Conservation (phyloP, 1,140 invertebrate species). For the Eubasilissa regina region DNA sequence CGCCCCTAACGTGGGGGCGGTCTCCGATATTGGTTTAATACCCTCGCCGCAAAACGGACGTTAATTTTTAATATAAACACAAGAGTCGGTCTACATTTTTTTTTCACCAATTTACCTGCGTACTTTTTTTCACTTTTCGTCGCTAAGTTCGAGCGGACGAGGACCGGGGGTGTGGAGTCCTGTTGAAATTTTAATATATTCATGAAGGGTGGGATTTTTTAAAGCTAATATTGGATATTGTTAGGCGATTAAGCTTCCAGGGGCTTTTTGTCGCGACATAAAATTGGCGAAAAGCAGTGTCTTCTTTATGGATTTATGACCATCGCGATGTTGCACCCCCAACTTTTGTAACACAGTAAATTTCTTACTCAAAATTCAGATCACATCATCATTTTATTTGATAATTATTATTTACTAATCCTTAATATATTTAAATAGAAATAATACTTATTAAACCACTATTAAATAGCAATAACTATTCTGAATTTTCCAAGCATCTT, state of each 20-base stretch:
- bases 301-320: slow-evolving; percentile 21
- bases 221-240: slow-evolving; percentile 45
- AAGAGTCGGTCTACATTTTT: slow-evolving; percentile 57
- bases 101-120: slow-evolving; percentile 49
- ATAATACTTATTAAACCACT: no score
- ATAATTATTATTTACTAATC: no score
- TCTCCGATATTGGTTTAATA: slow-evolving; percentile 60
- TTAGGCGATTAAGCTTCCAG: slow-evolving; percentile 34
- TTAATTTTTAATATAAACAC: slow-evolving; percentile 62
- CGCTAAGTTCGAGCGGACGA: slow-evolving; percentile 30
- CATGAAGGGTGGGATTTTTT: slow-evolving; percentile 39
- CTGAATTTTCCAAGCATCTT: no score
- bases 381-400: no score
- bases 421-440: no score
- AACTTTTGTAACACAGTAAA: no score
- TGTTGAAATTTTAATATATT: slow-evolving; percentile 59
- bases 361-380: no score
- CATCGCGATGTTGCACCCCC: background rate
- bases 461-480: no score
- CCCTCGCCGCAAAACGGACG: slow-evolving; percentile 50
- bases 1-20: background rate
- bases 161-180: slow-evolving; percentile 43
- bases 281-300: slow-evolving; percentile 36
- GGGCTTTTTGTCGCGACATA: slow-evolving; percentile 21
- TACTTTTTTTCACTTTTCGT: slow-evolving; percentile 50